These are phyloP conservation scores for Seriola rivoliana DNA, from an alignment of 2,113 vertebrate genomes.

Conservation along the genomic window DNA sequence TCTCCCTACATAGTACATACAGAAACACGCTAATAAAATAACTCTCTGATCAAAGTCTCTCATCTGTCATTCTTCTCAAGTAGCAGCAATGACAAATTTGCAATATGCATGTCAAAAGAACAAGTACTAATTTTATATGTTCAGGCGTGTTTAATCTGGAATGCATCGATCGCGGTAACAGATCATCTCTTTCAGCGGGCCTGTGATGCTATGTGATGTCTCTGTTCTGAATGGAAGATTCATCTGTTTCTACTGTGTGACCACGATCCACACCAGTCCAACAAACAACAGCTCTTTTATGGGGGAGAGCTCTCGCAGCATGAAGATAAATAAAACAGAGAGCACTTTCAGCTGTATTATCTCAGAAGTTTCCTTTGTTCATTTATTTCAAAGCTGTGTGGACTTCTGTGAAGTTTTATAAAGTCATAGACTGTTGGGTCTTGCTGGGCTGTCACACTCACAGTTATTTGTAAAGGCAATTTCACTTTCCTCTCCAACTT, in stretches of 20 bases:
- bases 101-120: conserved; percentile 28
- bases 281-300: conserved; percentile 18
- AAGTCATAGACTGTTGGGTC: background rate
- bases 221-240: background rate
- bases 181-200: conserved; percentile 27
- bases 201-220: conserved; percentile 13
- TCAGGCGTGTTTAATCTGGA: conserved; percentile 17
- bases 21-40: background rate
- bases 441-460: conserved; percentile 17
- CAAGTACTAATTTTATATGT: conserved; percentile 25
- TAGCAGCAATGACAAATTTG: background rate
- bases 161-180: conserved; percentile 33
- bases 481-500: conserved; percentile 14
- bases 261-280: conserved; percentile 12
- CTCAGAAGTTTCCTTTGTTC: conserved; percentile 12
- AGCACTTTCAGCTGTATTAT: conserved; percentile 35
- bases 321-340: conserved; percentile 46
- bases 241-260: conserved; percentile 42
- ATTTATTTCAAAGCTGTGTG: conserved; percentile 22
- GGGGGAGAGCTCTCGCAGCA: background rate
- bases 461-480: conserved; percentile 47
- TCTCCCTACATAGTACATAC: conserved; percentile 14
- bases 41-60: conserved; percentile 16
- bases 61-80: conserved; percentile 28
- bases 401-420: conserved; percentile 9